phyloP scores from a whole-genome alignment of 2,888 invertebrate species.

The Alentia gelatinosa region DNA sequence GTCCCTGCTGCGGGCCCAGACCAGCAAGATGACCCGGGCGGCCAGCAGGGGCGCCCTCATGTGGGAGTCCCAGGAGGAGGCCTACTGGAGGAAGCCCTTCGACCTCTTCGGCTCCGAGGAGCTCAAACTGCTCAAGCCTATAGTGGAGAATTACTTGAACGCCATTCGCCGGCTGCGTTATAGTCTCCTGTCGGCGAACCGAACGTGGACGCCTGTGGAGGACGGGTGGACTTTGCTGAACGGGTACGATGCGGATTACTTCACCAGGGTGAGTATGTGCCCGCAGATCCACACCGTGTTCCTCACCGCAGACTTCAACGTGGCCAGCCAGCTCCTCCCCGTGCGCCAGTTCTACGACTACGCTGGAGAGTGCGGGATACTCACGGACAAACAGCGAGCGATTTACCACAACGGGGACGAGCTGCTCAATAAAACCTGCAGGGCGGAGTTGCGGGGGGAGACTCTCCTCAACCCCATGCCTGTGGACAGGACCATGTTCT shows the following conservation, averaged over 20 bases:
- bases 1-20: background rate
- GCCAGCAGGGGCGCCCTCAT: background rate
- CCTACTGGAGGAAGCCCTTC: background rate
- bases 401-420: conserved; percentile 51
- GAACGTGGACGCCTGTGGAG: conserved; percentile 24
- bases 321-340: background rate
- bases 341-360: conserved; percentile 11
- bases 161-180: conserved; percentile 11
- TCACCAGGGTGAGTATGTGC: background rate
- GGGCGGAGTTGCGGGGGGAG: background rate
- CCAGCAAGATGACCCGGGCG: background rate
- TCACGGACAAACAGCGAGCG: background rate
- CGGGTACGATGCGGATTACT: conserved; percentile 39
- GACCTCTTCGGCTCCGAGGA: conserved; percentile 20
- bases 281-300: conserved; percentile 41
- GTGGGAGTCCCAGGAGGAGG: background rate
- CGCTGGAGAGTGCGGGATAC: background rate
- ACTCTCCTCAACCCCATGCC: background rate
- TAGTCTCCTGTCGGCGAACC: conserved; percentile 33
- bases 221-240: background rate
- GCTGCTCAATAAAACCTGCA: conserved; percentile 46
- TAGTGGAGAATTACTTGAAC: background rate
- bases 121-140: background rate
- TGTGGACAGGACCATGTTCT: conserved; percentile 36
- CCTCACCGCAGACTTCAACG: background rate